phyloP scores from a whole-genome alignment of 1,140 invertebrate genomes.

The Palaemon carinicauda region DNA sequence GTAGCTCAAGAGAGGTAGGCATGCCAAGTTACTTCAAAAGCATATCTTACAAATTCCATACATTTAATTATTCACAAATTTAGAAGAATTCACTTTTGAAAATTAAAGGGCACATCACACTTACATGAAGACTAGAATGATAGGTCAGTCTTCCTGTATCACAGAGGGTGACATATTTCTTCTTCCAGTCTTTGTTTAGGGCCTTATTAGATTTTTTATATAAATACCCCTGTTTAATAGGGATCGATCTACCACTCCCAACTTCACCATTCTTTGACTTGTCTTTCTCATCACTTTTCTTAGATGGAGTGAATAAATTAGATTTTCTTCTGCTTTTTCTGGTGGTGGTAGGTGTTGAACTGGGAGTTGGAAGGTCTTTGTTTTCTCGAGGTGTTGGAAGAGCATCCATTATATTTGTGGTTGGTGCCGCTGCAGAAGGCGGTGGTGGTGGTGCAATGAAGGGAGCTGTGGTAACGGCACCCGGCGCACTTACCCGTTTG shows the following conservation, averaged over 20 bases:
- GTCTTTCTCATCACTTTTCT: conserved; percentile 83
- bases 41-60: no score
- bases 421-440: conserved; percentile 65
- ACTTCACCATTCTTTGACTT: conserved; percentile 74
- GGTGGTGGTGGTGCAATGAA: conserved; percentile 87
- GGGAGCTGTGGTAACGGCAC: conserved; percentile 71
- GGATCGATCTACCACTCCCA: conserved; percentile 93
- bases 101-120: conserved; percentile 63
- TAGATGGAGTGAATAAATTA: conserved; percentile 92
- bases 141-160: conserved; percentile 95
- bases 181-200: conserved; percentile 97
- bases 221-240: conserved; percentile 95
- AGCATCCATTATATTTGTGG: conserved; percentile 39
- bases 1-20: not conserved
- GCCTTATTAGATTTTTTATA: conserved; percentile 96
- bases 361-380: conserved; percentile 83
- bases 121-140: conserved; percentile 92
- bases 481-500: conserved; percentile 56
- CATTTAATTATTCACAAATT: not conserved
- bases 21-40: no score
- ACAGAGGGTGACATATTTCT: conserved; percentile 97
- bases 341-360: conserved; percentile 83
- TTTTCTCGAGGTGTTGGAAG: conserved; percentile 25
- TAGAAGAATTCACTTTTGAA: not conserved
- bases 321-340: conserved; percentile 91